phyloP scores from a whole-genome alignment of 2,113 vertebrate species.

The Gila orcuttii region DNA sequence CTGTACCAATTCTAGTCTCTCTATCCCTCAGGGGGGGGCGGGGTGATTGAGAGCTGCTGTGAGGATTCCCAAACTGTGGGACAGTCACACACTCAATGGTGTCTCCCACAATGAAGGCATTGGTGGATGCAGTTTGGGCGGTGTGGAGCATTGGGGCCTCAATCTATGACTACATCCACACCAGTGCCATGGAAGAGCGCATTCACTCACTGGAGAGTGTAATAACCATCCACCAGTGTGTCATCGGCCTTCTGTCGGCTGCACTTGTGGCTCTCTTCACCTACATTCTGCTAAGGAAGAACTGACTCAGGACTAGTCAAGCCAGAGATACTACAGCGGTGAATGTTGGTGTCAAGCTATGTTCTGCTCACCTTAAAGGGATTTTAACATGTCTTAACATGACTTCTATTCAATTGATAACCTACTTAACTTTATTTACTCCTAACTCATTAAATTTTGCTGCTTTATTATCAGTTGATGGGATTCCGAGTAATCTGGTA shows the following conservation, averaged over 20 bases:
- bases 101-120: slow-evolving; percentile 77
- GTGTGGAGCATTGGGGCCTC: slow-evolving; percentile 79
- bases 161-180: slow-evolving; percentile 81
- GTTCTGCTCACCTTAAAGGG: slow-evolving; percentile 7
- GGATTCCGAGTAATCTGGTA: not conserved
- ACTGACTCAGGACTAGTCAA: slow-evolving; percentile 59
- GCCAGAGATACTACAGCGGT: not conserved
- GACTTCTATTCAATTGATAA: not conserved
- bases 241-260: slow-evolving; percentile 74
- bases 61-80: slow-evolving; percentile 47
- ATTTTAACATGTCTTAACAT: slow-evolving; percentile 1
- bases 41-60: slow-evolving; percentile 54
- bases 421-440: not conserved
- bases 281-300: slow-evolving; percentile 77
- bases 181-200: slow-evolving; percentile 80
- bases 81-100: slow-evolving; percentile 66
- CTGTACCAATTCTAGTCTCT: not conserved
- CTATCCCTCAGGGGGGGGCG: slow-evolving; percentile 43
- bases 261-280: slow-evolving; percentile 72
- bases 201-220: slow-evolving; percentile 77
- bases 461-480: not conserved
- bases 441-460: not conserved
- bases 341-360: not conserved
- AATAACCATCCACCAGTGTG: slow-evolving; percentile 74
- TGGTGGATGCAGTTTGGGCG: slow-evolving; percentile 78